These are phyloP conservation scores for Cephus nigrinus DNA, from an alignment of 2,888 invertebrate genomes.

Conservation along the genomic window DNA sequence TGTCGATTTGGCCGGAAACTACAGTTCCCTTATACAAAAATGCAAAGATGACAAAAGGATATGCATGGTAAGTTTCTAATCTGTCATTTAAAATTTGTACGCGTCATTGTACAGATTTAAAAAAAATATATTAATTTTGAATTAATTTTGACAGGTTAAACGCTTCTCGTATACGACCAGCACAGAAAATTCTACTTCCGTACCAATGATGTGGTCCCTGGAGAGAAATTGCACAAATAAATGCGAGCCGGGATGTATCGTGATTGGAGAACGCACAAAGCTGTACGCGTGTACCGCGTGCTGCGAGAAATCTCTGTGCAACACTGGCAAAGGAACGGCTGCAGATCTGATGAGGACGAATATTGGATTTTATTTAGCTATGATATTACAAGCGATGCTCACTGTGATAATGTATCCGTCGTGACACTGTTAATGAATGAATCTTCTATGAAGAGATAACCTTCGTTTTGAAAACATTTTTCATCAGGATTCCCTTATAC, in stretches of 20 bases:
- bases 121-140: neutral
- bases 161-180: conserved; percentile 86
- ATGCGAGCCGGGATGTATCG: conserved; percentile 89
- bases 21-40: conserved; percentile 75
- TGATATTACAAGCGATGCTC: conserved; percentile 52
- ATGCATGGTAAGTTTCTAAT: conserved; percentile 76
- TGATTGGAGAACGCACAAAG: conserved; percentile 90
- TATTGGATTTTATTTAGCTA: conserved; percentile 52
- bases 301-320: conserved; percentile 83
- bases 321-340: conserved; percentile 73
- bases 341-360: conserved; percentile 44
- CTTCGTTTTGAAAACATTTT: neutral
- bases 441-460: neutral
- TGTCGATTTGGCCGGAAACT: conserved; percentile 73
- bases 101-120: neutral
- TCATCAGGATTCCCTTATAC: neutral
- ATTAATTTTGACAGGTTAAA: conserved; percentile 73
- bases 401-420: conserved; percentile 58
- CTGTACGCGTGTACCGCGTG: conserved; percentile 89
- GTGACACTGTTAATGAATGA: conserved; percentile 49
- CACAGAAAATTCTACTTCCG: conserved; percentile 81
- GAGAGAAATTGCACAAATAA: conserved; percentile 85
- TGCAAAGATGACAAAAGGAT: conserved; percentile 81
- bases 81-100: neutral
- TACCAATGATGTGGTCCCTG: conserved; percentile 82